Evolutionary conservation across 2,888 invertebrate genomes (phyloP).

Genomic region (Acanthosoma haemorrhoidale): DNA sequence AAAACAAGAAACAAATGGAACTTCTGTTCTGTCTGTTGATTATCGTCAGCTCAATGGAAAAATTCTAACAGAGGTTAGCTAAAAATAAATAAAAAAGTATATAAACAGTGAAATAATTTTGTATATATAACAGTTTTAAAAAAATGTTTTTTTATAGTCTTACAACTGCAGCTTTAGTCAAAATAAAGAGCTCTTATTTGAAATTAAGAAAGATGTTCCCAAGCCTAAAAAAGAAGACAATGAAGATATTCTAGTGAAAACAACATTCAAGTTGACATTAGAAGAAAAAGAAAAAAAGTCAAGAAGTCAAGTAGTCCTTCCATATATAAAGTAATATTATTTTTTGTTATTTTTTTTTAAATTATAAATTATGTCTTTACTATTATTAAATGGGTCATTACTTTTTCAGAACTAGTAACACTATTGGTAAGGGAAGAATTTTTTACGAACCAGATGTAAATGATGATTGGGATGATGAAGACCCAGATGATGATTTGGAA

Average conservation of each 20-base stretch:
- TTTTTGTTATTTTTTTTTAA: neutral
- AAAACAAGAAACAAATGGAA: neutral
- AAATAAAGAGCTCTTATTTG: neutral
- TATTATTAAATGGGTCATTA: neutral
- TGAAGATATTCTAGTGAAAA: constrained; percentile 11
- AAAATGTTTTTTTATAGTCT: neutral
- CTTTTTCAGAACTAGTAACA: constrained; percentile 2
- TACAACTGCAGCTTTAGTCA: neutral
- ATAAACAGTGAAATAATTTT: neutral
- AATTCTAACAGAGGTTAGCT: constrained; percentile 20
- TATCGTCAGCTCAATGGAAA: constrained; percentile 16
- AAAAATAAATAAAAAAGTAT: too few relatives aligned
- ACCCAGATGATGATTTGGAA: constrained; percentile 79
- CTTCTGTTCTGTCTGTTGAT: neutral
- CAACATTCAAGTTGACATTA: constrained; percentile 60
- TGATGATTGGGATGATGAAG: constrained; percentile 81
- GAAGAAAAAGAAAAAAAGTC: constrained; percentile 58
- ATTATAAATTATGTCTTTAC: neutral
- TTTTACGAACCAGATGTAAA: constrained; percentile 69
- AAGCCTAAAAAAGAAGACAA: neutral
- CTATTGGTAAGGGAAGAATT: constrained; percentile 51
- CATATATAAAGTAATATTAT: constrained; percentile 51
- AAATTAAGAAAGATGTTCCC: constrained; percentile 1
- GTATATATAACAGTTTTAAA: neutral
- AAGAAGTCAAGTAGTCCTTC: constrained; percentile 56